Conservation (phyloP, 1,140 invertebrate species). For the Drosophila novamexicana region DNA sequence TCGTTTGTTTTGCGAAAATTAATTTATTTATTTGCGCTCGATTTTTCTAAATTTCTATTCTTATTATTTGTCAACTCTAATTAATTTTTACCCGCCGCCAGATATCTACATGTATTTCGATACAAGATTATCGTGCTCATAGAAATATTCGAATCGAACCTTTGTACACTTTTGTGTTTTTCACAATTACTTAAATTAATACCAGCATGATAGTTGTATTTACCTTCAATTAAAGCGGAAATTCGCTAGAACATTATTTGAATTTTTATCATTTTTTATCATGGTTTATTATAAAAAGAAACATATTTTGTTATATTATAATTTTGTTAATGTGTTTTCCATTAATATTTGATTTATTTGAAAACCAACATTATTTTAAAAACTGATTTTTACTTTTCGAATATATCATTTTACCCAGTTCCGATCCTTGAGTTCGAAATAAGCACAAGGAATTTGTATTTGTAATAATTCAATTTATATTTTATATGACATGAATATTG, state of each 20-base stretch:
- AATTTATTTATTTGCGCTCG: constrained; percentile 48
- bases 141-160: constrained; percentile 11
- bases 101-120: constrained; percentile 4
- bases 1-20: constrained; percentile 33
- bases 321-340: too few species aligned
- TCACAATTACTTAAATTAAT: constrained; percentile 40
- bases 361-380: too few species aligned
- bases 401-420: neutral
- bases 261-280: neutral
- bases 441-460: too few species aligned
- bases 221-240: constrained; percentile 24
- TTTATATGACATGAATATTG: constrained; percentile 2
- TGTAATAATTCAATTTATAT: too few species aligned
- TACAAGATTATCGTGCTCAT: constrained; percentile 1
- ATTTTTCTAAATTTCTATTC: constrained; percentile 39
- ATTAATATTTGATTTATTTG: too few species aligned
- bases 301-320: too few species aligned
- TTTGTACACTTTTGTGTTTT: constrained; percentile 4
- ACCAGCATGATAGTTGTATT: constrained; percentile 45
- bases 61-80: constrained; percentile 59
- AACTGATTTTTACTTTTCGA: too few species aligned
- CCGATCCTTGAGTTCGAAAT: too few species aligned
- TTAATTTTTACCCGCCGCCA: constrained; percentile 49
- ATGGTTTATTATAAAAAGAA: too few species aligned
- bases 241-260: neutral